phyloP scores from a whole-genome alignment of 2,888 invertebrate genomes.

The Caenorhabditis drosophilae region DNA sequence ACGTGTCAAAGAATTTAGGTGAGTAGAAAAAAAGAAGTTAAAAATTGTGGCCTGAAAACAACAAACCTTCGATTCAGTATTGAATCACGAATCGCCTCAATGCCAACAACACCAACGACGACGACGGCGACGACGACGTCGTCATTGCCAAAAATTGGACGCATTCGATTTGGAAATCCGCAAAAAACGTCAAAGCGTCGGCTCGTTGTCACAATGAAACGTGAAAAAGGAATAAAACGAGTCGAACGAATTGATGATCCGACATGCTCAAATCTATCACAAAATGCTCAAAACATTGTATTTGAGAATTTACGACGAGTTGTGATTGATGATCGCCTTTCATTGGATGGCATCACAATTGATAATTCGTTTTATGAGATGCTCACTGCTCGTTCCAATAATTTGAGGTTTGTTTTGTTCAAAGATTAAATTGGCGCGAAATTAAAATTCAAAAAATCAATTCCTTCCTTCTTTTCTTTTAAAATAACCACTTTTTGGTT shows the following conservation, averaged over 20 bases:
- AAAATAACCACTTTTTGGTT: no score
- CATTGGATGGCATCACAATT: conserved; percentile 36
- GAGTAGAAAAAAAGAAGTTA: conserved; percentile 1
- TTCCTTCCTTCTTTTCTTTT: background rate
- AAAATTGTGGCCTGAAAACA: background rate
- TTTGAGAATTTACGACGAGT: background rate
- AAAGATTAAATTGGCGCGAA: background rate
- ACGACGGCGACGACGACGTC: no score
- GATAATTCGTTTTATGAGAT: conserved; percentile 34
- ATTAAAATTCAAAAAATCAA: background rate
- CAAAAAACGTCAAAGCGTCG: conserved; percentile 5
- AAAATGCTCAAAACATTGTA: background rate
- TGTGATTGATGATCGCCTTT: conserved; percentile 22
- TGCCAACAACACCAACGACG: background rate
- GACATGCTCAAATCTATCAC: conserved; percentile 8
- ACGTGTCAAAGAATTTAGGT: conserved; percentile 26
- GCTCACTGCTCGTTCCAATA: conserved; percentile 34
- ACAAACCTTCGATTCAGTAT: conserved; percentile 10
- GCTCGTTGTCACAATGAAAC: conserved; percentile 25
- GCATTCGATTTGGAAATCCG: conserved; percentile 12
- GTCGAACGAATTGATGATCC: conserved; percentile 23
- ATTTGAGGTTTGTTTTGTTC: conserved; percentile 24
- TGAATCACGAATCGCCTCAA: conserved; percentile 11
- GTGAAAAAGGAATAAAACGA: conserved; percentile 11
- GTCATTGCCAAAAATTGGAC: conserved; percentile 12